These are phyloP conservation scores for Drepanosiphum platanoidis DNA, from an alignment of 2,888 invertebrate species.

Conservation along the genomic window DNA sequence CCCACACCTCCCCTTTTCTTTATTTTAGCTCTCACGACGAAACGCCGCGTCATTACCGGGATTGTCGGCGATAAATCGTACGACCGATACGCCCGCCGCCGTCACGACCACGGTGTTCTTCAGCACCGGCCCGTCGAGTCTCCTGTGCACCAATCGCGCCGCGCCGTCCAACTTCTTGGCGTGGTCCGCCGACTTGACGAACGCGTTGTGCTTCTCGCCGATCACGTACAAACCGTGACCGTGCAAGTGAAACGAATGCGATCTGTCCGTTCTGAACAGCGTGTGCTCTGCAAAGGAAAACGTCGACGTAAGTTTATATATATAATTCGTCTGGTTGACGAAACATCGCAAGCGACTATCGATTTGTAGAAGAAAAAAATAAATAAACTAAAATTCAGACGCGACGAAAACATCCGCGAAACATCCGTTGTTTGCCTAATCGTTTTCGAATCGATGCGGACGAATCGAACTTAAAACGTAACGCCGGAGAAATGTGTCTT, in stretches of 20 bases:
- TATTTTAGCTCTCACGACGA: background rate
- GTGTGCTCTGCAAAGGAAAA: conserved; percentile 63
- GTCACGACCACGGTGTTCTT: conserved; percentile 83
- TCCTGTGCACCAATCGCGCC: conserved; percentile 71
- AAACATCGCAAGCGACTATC: too few relatives aligned
- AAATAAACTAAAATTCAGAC: too few relatives aligned
- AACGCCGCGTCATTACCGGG: conserved; percentile 70
- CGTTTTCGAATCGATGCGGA: too few relatives aligned
- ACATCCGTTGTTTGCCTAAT: too few relatives aligned
- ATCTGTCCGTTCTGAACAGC: conserved; percentile 66
- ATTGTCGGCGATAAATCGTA: conserved; percentile 80
- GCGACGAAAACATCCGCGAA: too few relatives aligned
- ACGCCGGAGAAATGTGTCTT: too few relatives aligned
- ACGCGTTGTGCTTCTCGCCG: conserved; percentile 66
- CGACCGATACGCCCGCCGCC: conserved; percentile 75
- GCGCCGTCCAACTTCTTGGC: conserved; percentile 72
- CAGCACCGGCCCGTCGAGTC: conserved; percentile 72
- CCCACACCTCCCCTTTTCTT: background rate
- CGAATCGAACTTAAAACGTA: too few relatives aligned
- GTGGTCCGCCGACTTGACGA: conserved; percentile 30
- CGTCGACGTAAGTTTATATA: too few relatives aligned
- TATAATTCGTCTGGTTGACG: too few relatives aligned
- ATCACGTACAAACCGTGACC: conserved; percentile 79
- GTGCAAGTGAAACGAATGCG: conserved; percentile 80
- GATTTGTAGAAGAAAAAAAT: too few relatives aligned